Base-by-base conservation (phyloP, 2,113 vertebrate genomes). In the Syngnathoides biaculeatus region DNA sequence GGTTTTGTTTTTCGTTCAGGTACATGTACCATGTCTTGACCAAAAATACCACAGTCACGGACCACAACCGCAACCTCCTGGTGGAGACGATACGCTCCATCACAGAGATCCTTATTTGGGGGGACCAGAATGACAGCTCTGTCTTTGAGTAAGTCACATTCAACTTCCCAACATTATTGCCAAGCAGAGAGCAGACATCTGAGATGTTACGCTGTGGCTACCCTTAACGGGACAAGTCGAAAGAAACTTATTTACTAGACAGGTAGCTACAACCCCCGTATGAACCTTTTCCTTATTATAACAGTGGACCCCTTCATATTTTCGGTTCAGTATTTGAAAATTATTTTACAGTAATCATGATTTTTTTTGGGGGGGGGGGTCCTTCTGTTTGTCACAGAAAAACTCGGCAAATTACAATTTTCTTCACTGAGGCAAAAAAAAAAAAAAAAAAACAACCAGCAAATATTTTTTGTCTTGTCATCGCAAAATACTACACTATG, bases 51-150 rank as follows among this genome's bases (percentile, higher is more conserved):
- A 97, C 96, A 5, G 97, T 99, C 62, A 98, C 97, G 0, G 97
- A 99, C 73, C 93, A 96, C 86, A 99, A 99, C 87, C 92, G 96
- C 64, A 99, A 98, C 80, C 92, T 99, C 13, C 90, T 99, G 6
- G 97, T 99, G 60, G 97, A 99, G 85, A 98, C 97, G 11, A 99
- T 99, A 76, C 96, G 97, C 13, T 95, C 97, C 57, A 99, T 99
- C 73, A 98, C 97, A 0, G 97, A 99, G 90, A 98, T 98, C 79
- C 94, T 99, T 5, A 98, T 99, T 59, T 99, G 97, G 97, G 97
- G 97, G 2, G 97, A 99, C 82, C 97, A 99, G 74, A 99, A 99
- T 92, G 97, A 98, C 93, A 98, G 97, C 90, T 98, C 97, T 1
- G 97, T 99, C 1, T 99, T 99, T 83, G 97, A 99, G 97, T 99